A percentile compares a stretch with the other conserved stretches of the same genome.
Conservation (phyloP, 2,797 vertebrate genomes). For the Alexandromys oeconomus region DNA sequence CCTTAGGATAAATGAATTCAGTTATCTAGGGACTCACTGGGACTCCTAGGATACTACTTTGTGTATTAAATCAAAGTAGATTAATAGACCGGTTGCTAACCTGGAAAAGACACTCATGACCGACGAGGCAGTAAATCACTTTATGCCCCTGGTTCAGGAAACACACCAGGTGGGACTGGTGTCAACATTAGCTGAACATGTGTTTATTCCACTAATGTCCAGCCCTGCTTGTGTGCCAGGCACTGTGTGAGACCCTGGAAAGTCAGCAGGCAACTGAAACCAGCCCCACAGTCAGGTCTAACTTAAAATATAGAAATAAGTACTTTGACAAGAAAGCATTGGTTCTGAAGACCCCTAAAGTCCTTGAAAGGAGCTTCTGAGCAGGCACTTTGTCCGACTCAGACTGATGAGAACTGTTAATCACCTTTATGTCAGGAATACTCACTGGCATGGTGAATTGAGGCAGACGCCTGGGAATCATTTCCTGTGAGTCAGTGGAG, state of each 20-base stretch:
- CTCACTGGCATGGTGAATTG: not conserved
- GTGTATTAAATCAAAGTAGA: constrained; percentile 8
- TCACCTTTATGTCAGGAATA: constrained; percentile 29
- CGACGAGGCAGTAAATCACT: not conserved
- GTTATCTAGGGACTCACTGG: not conserved
- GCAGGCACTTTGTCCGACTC: not conserved
- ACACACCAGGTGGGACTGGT: not conserved
- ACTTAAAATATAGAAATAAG: constrained; percentile 48
- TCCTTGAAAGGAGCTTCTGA: constrained; percentile 12
- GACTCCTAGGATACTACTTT: constrained; percentile 22
- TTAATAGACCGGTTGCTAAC: not conserved
- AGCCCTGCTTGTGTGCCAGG: not conserved
- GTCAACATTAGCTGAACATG: not conserved
- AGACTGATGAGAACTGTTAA: not conserved
- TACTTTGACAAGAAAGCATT: constrained; percentile 42
- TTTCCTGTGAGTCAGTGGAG: not conserved
- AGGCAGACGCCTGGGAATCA: not conserved
- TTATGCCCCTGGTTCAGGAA: constrained; percentile 21
- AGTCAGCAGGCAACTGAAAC: not conserved
- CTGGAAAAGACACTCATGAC: not conserved
- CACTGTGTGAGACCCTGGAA: not conserved
- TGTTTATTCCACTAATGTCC: constrained; percentile 7
- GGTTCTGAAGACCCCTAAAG: not conserved
- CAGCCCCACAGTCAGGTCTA: not conserved
- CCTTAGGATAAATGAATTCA: constrained; percentile 35